Evolutionary conservation across 2,113 vertebrate species (phyloP), one percentile per base, ranked within the genome.

Genomic region (Anhinga anhinga): DNA sequence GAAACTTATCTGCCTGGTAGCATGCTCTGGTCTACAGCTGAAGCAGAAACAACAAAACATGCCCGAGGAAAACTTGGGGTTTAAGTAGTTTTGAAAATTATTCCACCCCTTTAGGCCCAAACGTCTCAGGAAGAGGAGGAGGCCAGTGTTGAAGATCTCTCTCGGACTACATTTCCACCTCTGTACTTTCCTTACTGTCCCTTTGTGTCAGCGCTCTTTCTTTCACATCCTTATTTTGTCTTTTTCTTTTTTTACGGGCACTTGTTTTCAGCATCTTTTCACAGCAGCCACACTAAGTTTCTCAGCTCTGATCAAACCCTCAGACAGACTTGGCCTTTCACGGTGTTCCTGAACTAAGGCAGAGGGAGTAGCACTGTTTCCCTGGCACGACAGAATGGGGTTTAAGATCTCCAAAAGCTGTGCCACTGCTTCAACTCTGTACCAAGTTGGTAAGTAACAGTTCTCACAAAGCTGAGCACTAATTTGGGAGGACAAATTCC

Each of bases 251-350:
- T 42, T 11, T 34, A 42, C 6, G 40, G 32, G 29, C 70, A 18
- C 11, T 79, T 88, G 30, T 88, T 84, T 58, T 69, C 83, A 89
- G 59, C 44, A 82, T 18, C 36, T 70, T 72, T 78, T 53, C 36
- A 38, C 23, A 59, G 62, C 82, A 87, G 32, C 50, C 62, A 71
- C 9, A 2, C 45, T 81, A 27, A 7, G 55, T 47, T 66, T 86
- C 40, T 88, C 59, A 84, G 69, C 86, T 90, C 63, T 76, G 88
- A 95, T 86, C 86, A 95, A 95, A 95, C 83, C 73, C 82, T 45
- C 45, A 88, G 70, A 61, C 45, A 88, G 70, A 61, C 10, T 23
- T 71, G 61, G 26, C 69, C 56, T 56, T 77, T 69, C 62, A 10
- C 61, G 45, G 66, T 16, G 4, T 50, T 27, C 47, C 91, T 61